These are phyloP conservation scores for Papilio demoleus DNA, from an alignment of 2,888 invertebrate genomes.

Conservation along the genomic window DNA sequence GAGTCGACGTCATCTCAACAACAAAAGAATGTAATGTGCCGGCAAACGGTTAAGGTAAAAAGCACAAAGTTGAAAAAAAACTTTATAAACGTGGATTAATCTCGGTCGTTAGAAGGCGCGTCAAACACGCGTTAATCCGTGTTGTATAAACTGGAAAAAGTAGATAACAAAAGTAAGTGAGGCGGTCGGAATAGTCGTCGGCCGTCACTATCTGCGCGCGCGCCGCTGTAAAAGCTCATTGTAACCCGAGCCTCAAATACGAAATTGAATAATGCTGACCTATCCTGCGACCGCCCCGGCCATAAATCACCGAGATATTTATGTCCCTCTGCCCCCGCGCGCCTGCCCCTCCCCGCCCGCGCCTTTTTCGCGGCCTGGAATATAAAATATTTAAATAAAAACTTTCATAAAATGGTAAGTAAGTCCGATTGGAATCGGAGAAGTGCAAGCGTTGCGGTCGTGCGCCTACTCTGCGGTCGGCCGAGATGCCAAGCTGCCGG, in stretches of 20 bases:
- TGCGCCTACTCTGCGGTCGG: constrained; percentile 71
- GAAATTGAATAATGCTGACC: constrained; percentile 84
- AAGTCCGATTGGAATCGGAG: constrained; percentile 78
- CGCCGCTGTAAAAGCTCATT: constrained; percentile 80
- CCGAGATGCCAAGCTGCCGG: constrained; percentile 43
- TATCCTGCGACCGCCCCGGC: constrained; percentile 81
- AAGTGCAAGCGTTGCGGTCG: constrained; percentile 65
- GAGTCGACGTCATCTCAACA: constrained; percentile 1
- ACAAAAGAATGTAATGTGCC: constrained; percentile 21
- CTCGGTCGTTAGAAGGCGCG: constrained; percentile 43
- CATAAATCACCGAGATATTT: constrained; percentile 84
- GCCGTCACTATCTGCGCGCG: constrained; percentile 72
- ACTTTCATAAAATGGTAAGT: constrained; percentile 79
- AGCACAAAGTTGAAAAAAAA: constrained; percentile 39
- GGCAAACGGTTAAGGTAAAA: constrained; percentile 23
- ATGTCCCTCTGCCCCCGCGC: constrained; percentile 74
- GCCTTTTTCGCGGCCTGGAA: constrained; percentile 74
- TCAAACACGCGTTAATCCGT: constrained; percentile 60
- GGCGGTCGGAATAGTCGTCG: constrained; percentile 62
- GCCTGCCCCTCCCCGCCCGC: constrained; percentile 59
- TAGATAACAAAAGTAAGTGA: constrained; percentile 67
- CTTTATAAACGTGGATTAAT: constrained; percentile 37
- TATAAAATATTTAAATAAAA: constrained; percentile 82
- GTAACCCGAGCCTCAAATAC: constrained; percentile 82
- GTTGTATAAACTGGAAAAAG: constrained; percentile 65